Base-by-base conservation (phyloP, 2,888 invertebrate species). In the Nomada ruficornis region DNA sequence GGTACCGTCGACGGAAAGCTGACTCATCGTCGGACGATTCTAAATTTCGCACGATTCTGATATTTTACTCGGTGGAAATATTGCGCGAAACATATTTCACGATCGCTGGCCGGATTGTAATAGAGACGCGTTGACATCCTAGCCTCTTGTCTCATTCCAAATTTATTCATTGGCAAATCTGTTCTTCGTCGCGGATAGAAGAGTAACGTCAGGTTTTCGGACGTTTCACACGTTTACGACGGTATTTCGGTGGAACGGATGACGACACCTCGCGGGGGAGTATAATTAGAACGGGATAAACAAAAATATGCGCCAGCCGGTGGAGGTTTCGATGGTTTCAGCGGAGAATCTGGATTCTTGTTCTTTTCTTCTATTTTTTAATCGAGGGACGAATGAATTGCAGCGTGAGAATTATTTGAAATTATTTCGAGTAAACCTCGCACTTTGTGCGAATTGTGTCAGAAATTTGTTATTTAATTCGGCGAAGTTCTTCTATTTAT, bases 231-330 rank as follows among this genome's bases (percentile, higher is more conserved):
- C 36, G 36, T 13, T n/a, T 4, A 29, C 20, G 42, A 29, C 5
- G n/a, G 23, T 13, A 57, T 52, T 64, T 63, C 23, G 23, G 11
- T 20, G 26, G n/a, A 54, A 36, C 15, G 42, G 54, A 36, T 42
- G 52, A 47, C 20, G 50, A 36, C 36, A 50, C 36, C 23, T 15
- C n/a, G 2, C 2, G 1, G 11, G 20, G 0, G 7, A 18, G 18
- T 76, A 76, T 62, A 76, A 68, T 76, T 78, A 62, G 78, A 67
- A 54, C 13, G 2, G 15, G 2, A 26, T 67, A 68, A 75, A 62
- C 60, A 75, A 75, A 76, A 62, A 76, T 68, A 76, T 23, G 13
- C 20, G 47, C 15, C 13, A 15, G 47, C 2, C 13, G 10, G 47
- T 2, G 26, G 13, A 57, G 20, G 23, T 26, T 55, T 2, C n/a